Percentiles rank a stretch among this genome's conserved stretches.
Evolutionary conservation across 2,113 vertebrate species (phyloP).

Genomic region (Vimba vimba): DNA sequence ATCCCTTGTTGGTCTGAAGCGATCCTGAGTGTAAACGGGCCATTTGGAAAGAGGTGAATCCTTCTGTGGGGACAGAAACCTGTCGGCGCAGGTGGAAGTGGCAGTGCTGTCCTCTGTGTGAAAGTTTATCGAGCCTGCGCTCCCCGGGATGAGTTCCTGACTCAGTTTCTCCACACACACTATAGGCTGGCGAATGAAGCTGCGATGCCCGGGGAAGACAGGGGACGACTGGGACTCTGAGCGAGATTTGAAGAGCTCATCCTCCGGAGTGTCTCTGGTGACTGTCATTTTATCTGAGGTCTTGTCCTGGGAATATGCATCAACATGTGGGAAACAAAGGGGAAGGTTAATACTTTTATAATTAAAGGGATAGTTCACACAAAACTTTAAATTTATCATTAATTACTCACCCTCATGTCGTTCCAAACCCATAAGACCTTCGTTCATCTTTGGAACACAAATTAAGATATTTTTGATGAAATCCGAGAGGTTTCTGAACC

Average conservation of each 20-base stretch:
- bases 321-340: slow-evolving; percentile 12
- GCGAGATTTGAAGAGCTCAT: slow-evolving; percentile 57
- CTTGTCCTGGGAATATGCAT: slow-evolving; percentile 39
- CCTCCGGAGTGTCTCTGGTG: slow-evolving; percentile 51
- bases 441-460: too few relatives aligned
- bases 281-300: neutral
- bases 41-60: slow-evolving; percentile 54
- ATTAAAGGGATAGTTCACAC: neutral
- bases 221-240: slow-evolving; percentile 17
- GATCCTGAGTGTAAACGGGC: neutral
- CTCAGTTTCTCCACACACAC: slow-evolving; percentile 49
- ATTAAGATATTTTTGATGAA: too few relatives aligned
- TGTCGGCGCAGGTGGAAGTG: neutral
- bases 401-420: too few relatives aligned
- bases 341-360: neutral
- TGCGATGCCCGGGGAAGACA: neutral
- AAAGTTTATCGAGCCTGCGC: slow-evolving; percentile 66
- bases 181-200: neutral
- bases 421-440: too few relatives aligned
- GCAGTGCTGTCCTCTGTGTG: slow-evolving; percentile 59
- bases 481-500: too few relatives aligned
- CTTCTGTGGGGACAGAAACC: slow-evolving; percentile 2
- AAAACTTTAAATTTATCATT: too few relatives aligned
- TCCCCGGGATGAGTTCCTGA: slow-evolving; percentile 65
- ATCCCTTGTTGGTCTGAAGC: neutral